Evolutionary conservation across 2,888 invertebrate species (phyloP).

Genomic region (Chrysopilus asiliformis): DNA sequence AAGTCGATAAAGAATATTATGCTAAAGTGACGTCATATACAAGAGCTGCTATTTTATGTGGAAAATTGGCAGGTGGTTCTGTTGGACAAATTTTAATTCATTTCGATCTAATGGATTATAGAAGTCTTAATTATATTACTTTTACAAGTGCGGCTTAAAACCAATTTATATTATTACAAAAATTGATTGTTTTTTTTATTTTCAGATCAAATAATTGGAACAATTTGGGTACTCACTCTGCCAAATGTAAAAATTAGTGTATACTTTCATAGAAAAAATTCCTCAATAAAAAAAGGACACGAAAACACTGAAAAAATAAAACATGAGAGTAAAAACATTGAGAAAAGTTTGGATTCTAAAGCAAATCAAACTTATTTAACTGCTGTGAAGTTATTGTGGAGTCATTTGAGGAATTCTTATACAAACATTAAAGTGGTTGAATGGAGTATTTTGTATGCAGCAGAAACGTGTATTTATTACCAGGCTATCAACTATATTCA

Average conservation of each 20-base stretch:
- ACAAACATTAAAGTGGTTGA: conserved; percentile 46
- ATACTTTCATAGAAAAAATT: conserved; percentile 44
- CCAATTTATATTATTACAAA: no score
- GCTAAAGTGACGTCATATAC: conserved; percentile 61
- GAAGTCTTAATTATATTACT: conserved; percentile 55
- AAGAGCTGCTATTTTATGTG: conserved; percentile 53
- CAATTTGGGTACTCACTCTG: conserved; percentile 47
- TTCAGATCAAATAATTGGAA: conserved; percentile 46
- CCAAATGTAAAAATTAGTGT: conserved; percentile 48
- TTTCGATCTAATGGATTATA: conserved; percentile 44
- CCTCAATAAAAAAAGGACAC: no score
- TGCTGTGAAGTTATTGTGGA: conserved; percentile 38
- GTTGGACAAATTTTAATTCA: conserved; percentile 51
- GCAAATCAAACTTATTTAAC: no score
- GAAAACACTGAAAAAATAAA: conserved; percentile 3
- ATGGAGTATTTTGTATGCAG: conserved; percentile 69
- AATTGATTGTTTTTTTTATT: no score
- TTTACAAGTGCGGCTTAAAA: conserved; percentile 38
- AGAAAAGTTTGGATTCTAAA: no score
- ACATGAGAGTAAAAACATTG: no score
- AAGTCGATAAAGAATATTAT: conserved; percentile 56
- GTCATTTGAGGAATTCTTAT: conserved; percentile 46
- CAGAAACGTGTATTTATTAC: conserved; percentile 55
- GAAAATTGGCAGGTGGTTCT: conserved; percentile 51
- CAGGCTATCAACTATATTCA: conserved; percentile 61